Evolutionary conservation across 2,113 vertebrate species (phyloP).

Genomic region (Danio rerio): GRCz12tu NC_133190.1:33866001-33866500

Average conservation of each 20-base stretch:
- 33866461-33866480: not conserved
- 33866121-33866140: not conserved
- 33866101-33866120: not conserved
- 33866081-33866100: not conserved
- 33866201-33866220: constrained; percentile 77
- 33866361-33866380: constrained; percentile 13
- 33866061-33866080: constrained; percentile 33
- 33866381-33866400: not conserved
- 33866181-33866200: constrained; percentile 86
- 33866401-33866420: not conserved
- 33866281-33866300: constrained; percentile 73
- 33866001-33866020: constrained; percentile 63
- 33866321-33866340: constrained; percentile 49
- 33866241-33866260: constrained; percentile 87
- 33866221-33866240: constrained; percentile 86
- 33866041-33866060: constrained; percentile 63
- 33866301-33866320: constrained; percentile 42
- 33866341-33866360: constrained; percentile 26
- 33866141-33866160: constrained; percentile 70
- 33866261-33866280: constrained; percentile 85
- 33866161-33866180: constrained; percentile 91
- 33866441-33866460: not conserved
- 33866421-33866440: not conserved
- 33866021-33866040: constrained; percentile 74
- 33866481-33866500: no score